Evolutionary conservation across 2,113 vertebrate species (phyloP), one percentile per base, ranked within the genome.

Genomic region (Saguinus midas): DNA sequence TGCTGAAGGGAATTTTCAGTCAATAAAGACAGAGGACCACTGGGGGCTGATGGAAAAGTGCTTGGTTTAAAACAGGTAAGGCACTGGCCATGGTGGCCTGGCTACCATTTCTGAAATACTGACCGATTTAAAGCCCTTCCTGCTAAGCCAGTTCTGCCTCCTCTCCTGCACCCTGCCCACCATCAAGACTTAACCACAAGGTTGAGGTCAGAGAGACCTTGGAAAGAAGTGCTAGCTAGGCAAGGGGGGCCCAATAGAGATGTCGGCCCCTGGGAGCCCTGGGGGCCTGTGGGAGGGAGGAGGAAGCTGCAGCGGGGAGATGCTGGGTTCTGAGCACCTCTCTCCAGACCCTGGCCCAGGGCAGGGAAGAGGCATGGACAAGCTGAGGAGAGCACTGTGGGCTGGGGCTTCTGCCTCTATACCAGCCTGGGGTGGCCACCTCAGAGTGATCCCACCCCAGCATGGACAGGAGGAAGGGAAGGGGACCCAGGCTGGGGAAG

Each of bases 371-470:
- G 8, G 84, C 35, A 4, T 1, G 10, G n/a, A 12, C 3, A 14
- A 58, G 18, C 32, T 23, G 35, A 58, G 82, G 55, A 25, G 23
- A 11, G n/a, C 3, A 14, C n/a, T 0, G 32, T 23, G 55, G 72
- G 27, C 14, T 10, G 1, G 27, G 25, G 86, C 61, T 48, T 57
- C 27, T 25, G 80, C 32, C 21, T 35, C 29, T 10, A 8, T 14
- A 5, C 18, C 5, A 3, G 29, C 29, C 37, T 12, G 0, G 1
- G 14, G 16, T 1, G 20, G 27, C 3, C 43, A 52, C 12, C 50
- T 8, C 11, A 32, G 4, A 25, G 40, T 1, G 11, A 29, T 13
- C 32, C 32, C 5, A 20, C 57, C 72, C 55, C 13, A 35, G 40
- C 29, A 35, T 13, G 37, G 37, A 58, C 0, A 45, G 68, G 35